Evolutionary conservation across 2,888 invertebrate species (phyloP).

Genomic region (Aethes cnicana): DNA sequence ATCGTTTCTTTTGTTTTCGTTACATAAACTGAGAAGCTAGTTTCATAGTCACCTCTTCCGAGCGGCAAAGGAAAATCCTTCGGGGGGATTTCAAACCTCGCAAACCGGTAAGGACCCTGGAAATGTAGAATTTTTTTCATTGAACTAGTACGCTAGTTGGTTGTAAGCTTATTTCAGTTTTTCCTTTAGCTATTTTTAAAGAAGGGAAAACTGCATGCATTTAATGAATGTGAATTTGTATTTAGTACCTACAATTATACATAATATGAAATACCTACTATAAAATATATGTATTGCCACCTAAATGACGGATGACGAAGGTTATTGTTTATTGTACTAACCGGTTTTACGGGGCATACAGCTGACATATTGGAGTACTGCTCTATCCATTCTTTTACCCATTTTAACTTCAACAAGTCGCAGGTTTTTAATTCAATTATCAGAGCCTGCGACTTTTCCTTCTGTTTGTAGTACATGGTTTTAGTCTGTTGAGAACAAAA

Average conservation of each 20-base stretch:
- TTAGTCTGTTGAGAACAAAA: neutral
- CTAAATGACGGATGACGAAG: too few species aligned
- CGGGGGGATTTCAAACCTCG: slow-evolving; percentile 7
- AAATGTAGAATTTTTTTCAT: too few species aligned
- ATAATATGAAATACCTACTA: too few species aligned
- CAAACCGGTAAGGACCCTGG: slow-evolving; percentile 6
- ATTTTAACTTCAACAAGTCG: slow-evolving; percentile 18
- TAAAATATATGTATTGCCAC: too few species aligned
- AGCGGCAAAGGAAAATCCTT: slow-evolving; percentile 9
- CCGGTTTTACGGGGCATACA: slow-evolving; percentile 3
- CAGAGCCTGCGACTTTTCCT: slow-evolving; percentile 13
- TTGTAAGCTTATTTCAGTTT: too few species aligned
- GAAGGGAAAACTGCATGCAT: too few species aligned
- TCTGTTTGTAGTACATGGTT: slow-evolving; percentile 6
- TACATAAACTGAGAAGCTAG: neutral
- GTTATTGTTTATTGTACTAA: too few species aligned
- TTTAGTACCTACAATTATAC: neutral
- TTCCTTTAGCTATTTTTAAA: too few species aligned
- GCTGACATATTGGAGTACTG: slow-evolving; percentile 11
- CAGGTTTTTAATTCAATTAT: slow-evolving; percentile 9
- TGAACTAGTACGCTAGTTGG: too few species aligned
- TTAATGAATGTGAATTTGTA: neutral
- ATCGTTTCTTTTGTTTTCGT: slow-evolving; percentile 15
- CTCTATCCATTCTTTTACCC: slow-evolving; percentile 19
- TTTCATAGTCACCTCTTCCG: slow-evolving; percentile 6